A percentile compares a stretch with the other conserved stretches of the same genome.
Conservation (phyloP, 2,797 vertebrate species). For the Toxotes lorentzi region DNA sequence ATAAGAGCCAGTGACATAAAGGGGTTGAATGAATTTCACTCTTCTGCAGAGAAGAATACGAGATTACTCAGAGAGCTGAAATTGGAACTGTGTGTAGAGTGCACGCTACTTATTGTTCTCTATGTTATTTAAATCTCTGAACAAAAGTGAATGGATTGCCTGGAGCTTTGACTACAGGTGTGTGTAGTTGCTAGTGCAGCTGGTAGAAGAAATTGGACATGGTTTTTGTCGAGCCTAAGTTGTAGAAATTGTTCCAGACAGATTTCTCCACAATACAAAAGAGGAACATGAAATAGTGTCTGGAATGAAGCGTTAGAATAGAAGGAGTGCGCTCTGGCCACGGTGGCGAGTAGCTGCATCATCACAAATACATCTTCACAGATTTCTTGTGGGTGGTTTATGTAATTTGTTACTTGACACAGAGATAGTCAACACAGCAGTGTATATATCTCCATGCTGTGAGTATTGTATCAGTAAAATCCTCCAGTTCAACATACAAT, state of each 20-base stretch:
- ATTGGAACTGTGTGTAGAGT: conserved; percentile 65
- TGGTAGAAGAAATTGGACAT: conserved; percentile 78
- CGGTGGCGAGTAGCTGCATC: conserved; percentile 54
- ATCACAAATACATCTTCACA: conserved; percentile 76
- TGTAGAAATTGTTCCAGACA: conserved; percentile 69
- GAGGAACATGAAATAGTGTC: conserved; percentile 60
- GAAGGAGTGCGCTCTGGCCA: conserved; percentile 47
- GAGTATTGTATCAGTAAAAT: conserved; percentile 52
- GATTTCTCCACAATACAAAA: conserved; percentile 60
- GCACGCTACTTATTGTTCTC: conserved; percentile 72
- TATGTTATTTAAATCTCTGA: conserved; percentile 81
- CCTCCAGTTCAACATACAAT: conserved; percentile 45
- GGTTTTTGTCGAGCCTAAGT: conserved; percentile 63
- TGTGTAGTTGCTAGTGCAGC: conserved; percentile 65
- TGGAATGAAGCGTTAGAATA: conserved; percentile 50
- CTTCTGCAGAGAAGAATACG: conserved; percentile 62
- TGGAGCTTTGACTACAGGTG: conserved; percentile 78
- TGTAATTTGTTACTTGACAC: conserved; percentile 73
- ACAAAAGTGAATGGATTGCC: conserved; percentile 74
- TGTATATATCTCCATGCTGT: conserved; percentile 49
- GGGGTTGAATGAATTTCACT: conserved; percentile 57
- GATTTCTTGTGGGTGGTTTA: conserved; percentile 78
- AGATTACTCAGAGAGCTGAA: conserved; percentile 61
- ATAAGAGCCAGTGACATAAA: conserved; percentile 50
- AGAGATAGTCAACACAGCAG: conserved; percentile 55